Conservation (phyloP, 2,888 invertebrate species). For the Buathra laborator region DNA sequence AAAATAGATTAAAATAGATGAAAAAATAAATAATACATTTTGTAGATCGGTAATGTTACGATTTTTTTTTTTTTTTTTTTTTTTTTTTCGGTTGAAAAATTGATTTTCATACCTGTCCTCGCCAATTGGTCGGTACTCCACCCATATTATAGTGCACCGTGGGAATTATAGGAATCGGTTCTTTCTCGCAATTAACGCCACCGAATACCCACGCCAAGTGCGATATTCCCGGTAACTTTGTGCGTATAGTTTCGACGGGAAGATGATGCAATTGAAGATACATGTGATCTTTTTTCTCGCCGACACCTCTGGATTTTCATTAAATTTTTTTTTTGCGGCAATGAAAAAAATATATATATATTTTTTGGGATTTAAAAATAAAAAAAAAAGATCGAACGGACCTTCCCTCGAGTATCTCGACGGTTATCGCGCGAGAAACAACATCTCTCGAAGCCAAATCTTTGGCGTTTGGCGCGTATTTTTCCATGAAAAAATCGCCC, state of each 20-base stretch:
- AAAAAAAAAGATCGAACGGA: constrained; percentile 65
- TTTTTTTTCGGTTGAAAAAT: neutral
- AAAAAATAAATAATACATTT: too few relatives aligned
- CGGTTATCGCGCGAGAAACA: constrained; percentile 97
- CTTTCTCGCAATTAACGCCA: constrained; percentile 98
- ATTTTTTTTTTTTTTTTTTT: neutral
- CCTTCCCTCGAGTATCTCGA: constrained; percentile 97
- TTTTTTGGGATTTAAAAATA: neutral
- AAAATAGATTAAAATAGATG: neutral
- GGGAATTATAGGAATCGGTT: constrained; percentile 98
- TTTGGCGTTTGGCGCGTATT: constrained; percentile 98
- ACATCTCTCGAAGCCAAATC: constrained; percentile 99
- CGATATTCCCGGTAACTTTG: constrained; percentile 96
- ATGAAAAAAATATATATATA: neutral
- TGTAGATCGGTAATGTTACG: too few relatives aligned
- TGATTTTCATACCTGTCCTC: constrained; percentile 89
- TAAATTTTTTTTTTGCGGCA: neutral
- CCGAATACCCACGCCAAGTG: constrained; percentile 99
- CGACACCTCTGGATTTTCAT: constrained; percentile 91
- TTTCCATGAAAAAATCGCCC: constrained; percentile 99
- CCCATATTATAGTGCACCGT: constrained; percentile 99
- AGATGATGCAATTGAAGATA: constrained; percentile 97
- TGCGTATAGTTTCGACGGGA: constrained; percentile 94
- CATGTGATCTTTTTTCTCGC: constrained; percentile 97
- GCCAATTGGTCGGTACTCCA: constrained; percentile 98